phyloP scores from a whole-genome alignment of 2,888 invertebrate species.

The Baccha elongata region DNA sequence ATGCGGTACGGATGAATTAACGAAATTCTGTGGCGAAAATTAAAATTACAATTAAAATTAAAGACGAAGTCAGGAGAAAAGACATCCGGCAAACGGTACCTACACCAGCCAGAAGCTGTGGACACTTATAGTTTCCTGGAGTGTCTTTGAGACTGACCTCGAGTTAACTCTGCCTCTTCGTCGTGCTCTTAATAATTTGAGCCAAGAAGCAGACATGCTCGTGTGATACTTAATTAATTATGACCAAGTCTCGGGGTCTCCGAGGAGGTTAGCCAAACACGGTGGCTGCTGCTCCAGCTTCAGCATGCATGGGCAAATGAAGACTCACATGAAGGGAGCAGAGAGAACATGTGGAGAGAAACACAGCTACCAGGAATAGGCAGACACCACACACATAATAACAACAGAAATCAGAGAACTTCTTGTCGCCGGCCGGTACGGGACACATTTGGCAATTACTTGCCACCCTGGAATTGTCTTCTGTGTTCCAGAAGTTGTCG shows the following conservation, averaged over 20 bases:
- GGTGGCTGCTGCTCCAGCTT: constrained; percentile 22
- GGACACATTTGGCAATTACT: constrained; percentile 72
- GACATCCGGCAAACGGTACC: constrained; percentile 44
- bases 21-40: constrained; percentile 65
- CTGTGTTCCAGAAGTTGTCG: constrained; percentile 65
- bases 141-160: constrained; percentile 57
- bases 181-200: constrained; percentile 39
- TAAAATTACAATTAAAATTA: constrained; percentile 72
- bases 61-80: constrained; percentile 42
- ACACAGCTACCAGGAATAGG: constrained; percentile 48
- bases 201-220: constrained; percentile 57
- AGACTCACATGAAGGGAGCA: constrained; percentile 18
- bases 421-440: constrained; percentile 43
- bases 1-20: constrained; percentile 57
- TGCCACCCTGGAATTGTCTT: constrained; percentile 69
- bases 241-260: constrained; percentile 60
- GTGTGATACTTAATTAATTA: constrained; percentile 73
- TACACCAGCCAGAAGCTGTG: constrained; percentile 54
- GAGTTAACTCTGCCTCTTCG: constrained; percentile 41
- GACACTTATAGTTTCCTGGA: constrained; percentile 67
- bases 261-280: constrained; percentile 62
- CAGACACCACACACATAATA: constrained; percentile 45
- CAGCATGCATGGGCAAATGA: constrained; percentile 67
- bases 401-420: constrained; percentile 65
- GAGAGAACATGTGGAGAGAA: constrained; percentile 20